Percentiles rank a stretch among this genome's conserved stretches.
Conservation (phyloP, 2,797 vertebrate genomes). For the Gobio occitaniae region DNA sequence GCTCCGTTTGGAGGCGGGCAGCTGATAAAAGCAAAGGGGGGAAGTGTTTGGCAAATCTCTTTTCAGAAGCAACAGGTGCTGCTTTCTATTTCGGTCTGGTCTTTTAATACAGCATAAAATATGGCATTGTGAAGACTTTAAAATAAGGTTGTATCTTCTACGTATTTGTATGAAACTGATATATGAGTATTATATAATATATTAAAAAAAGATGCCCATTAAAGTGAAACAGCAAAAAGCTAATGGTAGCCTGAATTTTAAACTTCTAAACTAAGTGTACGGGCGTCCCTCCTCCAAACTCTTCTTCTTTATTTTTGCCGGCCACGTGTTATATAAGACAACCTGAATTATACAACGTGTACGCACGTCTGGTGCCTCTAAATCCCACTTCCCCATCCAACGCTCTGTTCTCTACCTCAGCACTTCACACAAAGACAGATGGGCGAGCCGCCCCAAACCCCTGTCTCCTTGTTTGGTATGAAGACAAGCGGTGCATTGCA, state of each 20-base stretch:
- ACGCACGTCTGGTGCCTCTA: slow-evolving; percentile 31
- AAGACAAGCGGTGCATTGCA: slow-evolving; percentile 30
- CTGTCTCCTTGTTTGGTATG: slow-evolving; percentile 45
- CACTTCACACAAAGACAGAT: slow-evolving; percentile 46
- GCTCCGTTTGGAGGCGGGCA: background rate
- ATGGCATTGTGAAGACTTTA: background rate
- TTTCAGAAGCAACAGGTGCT: slow-evolving; percentile 56
- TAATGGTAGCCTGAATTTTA: slow-evolving; percentile 6
- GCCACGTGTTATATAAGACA: slow-evolving; percentile 55
- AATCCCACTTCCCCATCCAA: slow-evolving; percentile 42
- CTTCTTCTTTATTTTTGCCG: slow-evolving; percentile 40
- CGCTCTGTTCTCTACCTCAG: slow-evolving; percentile 36
- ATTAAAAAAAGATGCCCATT: background rate
- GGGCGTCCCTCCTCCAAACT: background rate
- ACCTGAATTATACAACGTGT: slow-evolving; percentile 56
- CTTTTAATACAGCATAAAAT: background rate
- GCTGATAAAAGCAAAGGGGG: background rate
- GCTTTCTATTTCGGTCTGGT: background rate
- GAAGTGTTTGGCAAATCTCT: background rate
- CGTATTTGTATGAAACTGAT: background rate
- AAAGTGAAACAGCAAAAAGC: background rate
- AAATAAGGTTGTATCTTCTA: background rate
- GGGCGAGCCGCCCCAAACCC: slow-evolving; percentile 28
- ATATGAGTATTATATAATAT: background rate
- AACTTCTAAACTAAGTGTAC: background rate